These are phyloP conservation scores for Pangasius larnaudii DNA, from an alignment of 2,797 vertebrate genomes.

Conservation along the genomic window DNA sequence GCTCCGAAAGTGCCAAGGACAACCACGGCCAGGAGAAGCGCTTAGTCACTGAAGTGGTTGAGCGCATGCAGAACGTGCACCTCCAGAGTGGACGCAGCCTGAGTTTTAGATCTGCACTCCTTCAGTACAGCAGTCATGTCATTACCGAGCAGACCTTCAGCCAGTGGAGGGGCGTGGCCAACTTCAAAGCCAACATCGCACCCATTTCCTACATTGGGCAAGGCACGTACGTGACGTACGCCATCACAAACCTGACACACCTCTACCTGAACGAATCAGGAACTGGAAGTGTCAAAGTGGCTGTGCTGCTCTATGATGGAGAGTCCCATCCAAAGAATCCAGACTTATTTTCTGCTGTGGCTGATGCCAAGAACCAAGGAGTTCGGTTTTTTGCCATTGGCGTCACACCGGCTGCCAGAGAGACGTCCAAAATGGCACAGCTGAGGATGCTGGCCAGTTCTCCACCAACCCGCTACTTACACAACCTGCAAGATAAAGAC, in stretches of 20 bases:
- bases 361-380: slow-evolving; percentile 88
- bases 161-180: slow-evolving; percentile 80
- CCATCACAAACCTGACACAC: slow-evolving; percentile 89
- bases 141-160: slow-evolving; percentile 84
- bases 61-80: slow-evolving; percentile 76
- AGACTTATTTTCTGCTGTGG: slow-evolving; percentile 83
- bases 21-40: slow-evolving; percentile 87
- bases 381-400: slow-evolving; percentile 86
- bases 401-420: slow-evolving; percentile 84
- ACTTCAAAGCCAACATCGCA: slow-evolving; percentile 78
- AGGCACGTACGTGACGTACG: slow-evolving; percentile 89
- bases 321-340: slow-evolving; percentile 88
- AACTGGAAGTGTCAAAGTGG: slow-evolving; percentile 78
- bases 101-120: slow-evolving; percentile 80
- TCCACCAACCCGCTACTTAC: slow-evolving; percentile 82
- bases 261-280: slow-evolving; percentile 84
- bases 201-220: slow-evolving; percentile 86
- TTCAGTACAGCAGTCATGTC: slow-evolving; percentile 92
- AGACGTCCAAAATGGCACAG: slow-evolving; percentile 77
- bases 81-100: slow-evolving; percentile 78
- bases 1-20: slow-evolving; percentile 89
- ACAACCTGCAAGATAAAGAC: slow-evolving; percentile 85
- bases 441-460: slow-evolving; percentile 82
- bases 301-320: slow-evolving; percentile 85
- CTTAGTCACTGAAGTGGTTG: slow-evolving; percentile 78